phyloP scores from a whole-genome alignment of 1,140 invertebrate species.

The Xylocopa sonorina region DNA sequence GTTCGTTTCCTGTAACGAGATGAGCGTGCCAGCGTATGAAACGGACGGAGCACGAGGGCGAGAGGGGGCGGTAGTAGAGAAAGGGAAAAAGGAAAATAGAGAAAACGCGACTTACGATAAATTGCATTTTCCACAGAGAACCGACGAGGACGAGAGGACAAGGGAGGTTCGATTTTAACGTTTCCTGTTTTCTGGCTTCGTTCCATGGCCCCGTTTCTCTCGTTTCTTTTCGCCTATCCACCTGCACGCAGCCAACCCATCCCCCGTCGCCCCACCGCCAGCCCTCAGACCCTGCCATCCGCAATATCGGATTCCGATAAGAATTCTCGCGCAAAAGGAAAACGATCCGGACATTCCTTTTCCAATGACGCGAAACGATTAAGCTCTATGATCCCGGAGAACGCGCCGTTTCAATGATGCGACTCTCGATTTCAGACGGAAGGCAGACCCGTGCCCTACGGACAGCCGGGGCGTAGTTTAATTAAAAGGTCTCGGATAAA shows the following conservation, averaged over 20 bases:
- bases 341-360: conserved; percentile 65
- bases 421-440: conserved; percentile 36
- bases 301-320: conserved; percentile 78
- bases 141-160: conserved; percentile 49
- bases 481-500: conserved; percentile 36
- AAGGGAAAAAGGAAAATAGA: conserved; percentile 18
- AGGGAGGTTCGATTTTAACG: conserved; percentile 77
- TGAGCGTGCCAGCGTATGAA: conserved; percentile 41
- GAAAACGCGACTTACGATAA: conserved; percentile 72
- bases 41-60: conserved; percentile 36
- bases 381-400: conserved; percentile 45
- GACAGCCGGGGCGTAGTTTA: conserved; percentile 9
- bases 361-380: conserved; percentile 64
- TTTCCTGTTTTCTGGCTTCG: conserved; percentile 77
- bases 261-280: too few relatives aligned
- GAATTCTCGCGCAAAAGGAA: conserved; percentile 68
- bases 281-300: conserved; percentile 17
- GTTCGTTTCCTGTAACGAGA: conserved; percentile 68
- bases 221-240: neutral
- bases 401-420: conserved; percentile 32
- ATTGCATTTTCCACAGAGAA: conserved; percentile 74
- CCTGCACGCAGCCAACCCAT: conserved; percentile 8
- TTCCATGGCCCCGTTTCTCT: conserved; percentile 65
- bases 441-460: too few relatives aligned
- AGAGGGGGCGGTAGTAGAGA: neutral